Evolutionary conservation across 2,888 invertebrate genomes (phyloP).

Genomic region (Habroteleia sp.): DNA sequence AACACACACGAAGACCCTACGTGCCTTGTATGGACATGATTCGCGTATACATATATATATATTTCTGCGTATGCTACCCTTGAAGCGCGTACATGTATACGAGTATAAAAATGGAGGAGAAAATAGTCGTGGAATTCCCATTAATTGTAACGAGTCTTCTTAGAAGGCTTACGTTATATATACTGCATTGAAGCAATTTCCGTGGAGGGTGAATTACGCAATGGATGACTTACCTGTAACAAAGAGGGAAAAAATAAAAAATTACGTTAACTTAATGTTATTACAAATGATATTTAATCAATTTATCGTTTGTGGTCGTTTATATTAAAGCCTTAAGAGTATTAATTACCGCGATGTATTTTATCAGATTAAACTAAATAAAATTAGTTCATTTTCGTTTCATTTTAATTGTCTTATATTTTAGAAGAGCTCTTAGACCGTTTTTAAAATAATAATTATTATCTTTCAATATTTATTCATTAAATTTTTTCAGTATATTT

Average conservation of each 20-base stretch:
- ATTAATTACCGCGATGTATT: too few relatives aligned
- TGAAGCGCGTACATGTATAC: slow-evolving; percentile 30
- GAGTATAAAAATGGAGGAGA: slow-evolving; percentile 52
- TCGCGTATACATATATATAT: slow-evolving; percentile 16
- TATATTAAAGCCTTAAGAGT: too few relatives aligned
- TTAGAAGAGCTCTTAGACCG: too few relatives aligned
- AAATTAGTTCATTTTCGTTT: too few relatives aligned
- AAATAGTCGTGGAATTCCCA: slow-evolving; percentile 67
- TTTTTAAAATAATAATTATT: too few relatives aligned
- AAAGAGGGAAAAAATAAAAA: slow-evolving; percentile 56
- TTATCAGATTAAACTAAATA: too few relatives aligned
- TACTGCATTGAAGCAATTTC: slow-evolving; percentile 68
- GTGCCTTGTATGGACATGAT: slow-evolving; percentile 19
- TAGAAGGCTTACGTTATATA: slow-evolving; percentile 70
- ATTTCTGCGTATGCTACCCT: slow-evolving; percentile 42
- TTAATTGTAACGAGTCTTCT: slow-evolving; percentile 71
- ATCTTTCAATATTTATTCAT: too few relatives aligned
- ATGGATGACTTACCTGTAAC: slow-evolving; percentile 71
- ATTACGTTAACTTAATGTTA: slow-evolving; percentile 10
- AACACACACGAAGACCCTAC: slow-evolving; percentile 31
- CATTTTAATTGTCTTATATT: too few relatives aligned
- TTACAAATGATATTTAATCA: slow-evolving; percentile 22
- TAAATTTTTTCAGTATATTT: too few relatives aligned
- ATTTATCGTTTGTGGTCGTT: slow-evolving; percentile 3
- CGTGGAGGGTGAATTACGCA: slow-evolving; percentile 48